Conservation (phyloP, 2,888 invertebrate genomes). For the Geophilus truncorum region DNA sequence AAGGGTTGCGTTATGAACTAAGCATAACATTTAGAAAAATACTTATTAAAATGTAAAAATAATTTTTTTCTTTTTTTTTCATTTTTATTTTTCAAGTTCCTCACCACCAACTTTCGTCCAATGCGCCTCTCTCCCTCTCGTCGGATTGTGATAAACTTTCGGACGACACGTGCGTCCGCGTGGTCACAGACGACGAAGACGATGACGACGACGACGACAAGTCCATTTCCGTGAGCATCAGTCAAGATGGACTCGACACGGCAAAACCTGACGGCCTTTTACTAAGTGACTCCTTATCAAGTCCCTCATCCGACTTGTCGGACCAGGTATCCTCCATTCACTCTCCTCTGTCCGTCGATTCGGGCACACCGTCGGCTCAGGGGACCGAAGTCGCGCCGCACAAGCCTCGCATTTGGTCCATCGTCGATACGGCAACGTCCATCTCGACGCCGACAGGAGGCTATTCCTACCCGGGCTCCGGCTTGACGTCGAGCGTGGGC, state of each 20-base stretch:
- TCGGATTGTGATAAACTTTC: slow-evolving; percentile 12
- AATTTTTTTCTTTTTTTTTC: neutral
- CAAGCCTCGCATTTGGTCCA: slow-evolving; percentile 43
- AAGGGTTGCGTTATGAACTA: too few relatives aligned
- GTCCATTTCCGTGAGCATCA: slow-evolving; percentile 34
- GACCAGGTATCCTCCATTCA: slow-evolving; percentile 36
- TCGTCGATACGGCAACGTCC: slow-evolving; percentile 43
- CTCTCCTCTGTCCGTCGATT: slow-evolving; percentile 33
- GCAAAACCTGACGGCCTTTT: slow-evolving; percentile 30
- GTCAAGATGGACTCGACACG: slow-evolving; percentile 32
- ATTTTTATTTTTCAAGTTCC: neutral
- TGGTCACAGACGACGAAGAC: neutral
- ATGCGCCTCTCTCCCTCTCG: neutral
- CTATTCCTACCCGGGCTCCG: neutral
- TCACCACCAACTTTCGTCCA: neutral
- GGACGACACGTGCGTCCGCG: slow-evolving; percentile 8
- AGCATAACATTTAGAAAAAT: too few relatives aligned
- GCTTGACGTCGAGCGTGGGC: too few relatives aligned
- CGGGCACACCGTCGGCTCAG: neutral
- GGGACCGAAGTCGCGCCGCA: slow-evolving; percentile 6
- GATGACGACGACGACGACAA: slow-evolving; percentile 36
- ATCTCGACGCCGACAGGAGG: slow-evolving; percentile 34
- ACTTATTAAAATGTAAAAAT: too few relatives aligned
- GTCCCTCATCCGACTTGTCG: slow-evolving; percentile 36
- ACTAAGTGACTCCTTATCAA: slow-evolving; percentile 36